Percentiles rank a stretch among this genome's conserved stretches.
These are phyloP conservation scores for Frankliniella intonsa DNA, from an alignment of 2,888 invertebrate genomes.

Conservation along the genomic window DNA sequence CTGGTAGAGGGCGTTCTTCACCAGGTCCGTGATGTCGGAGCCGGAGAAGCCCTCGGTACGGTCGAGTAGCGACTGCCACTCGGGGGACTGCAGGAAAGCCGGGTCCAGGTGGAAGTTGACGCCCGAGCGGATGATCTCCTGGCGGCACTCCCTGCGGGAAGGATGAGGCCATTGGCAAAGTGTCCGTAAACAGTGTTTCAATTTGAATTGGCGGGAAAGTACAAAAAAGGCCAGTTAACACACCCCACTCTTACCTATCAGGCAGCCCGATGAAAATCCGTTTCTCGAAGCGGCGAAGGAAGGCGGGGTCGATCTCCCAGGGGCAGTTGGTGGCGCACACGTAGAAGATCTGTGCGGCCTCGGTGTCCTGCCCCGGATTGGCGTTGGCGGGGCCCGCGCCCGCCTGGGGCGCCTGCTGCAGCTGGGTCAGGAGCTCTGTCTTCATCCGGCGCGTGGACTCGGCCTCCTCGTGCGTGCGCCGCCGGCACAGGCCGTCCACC, in stretches of 20 bases:
- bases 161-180: too few species aligned
- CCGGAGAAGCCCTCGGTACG: conserved; percentile 92
- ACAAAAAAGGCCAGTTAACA: too few species aligned
- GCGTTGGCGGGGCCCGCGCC: background rate
- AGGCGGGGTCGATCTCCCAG: conserved; percentile 58
- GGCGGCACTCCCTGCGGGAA: conserved; percentile 32
- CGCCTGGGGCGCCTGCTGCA: background rate
- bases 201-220: too few species aligned
- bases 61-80: conserved; percentile 47
- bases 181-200: too few species aligned
- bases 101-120: conserved; percentile 32
- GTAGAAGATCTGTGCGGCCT: conserved; percentile 43
- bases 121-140: conserved; percentile 40
- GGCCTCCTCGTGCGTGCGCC: conserved; percentile 48
- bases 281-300: conserved; percentile 54
- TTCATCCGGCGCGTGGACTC: conserved; percentile 7
- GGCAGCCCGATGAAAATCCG: conserved; percentile 55
- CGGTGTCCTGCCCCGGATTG: background rate
- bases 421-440: conserved; percentile 15
- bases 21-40: conserved; percentile 91
- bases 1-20: conserved; percentile 74
- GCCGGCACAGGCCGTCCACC: conserved; percentile 55
- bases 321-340: conserved; percentile 59
- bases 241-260: conserved; percentile 42
- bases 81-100: conserved; percentile 40